Percentiles rank a stretch among this genome's conserved stretches.
Evolutionary conservation across 37 sponge, comb jelly and placozoan genomes (phyloP).

Genomic region (Amphimedon queenslandica): DNA sequence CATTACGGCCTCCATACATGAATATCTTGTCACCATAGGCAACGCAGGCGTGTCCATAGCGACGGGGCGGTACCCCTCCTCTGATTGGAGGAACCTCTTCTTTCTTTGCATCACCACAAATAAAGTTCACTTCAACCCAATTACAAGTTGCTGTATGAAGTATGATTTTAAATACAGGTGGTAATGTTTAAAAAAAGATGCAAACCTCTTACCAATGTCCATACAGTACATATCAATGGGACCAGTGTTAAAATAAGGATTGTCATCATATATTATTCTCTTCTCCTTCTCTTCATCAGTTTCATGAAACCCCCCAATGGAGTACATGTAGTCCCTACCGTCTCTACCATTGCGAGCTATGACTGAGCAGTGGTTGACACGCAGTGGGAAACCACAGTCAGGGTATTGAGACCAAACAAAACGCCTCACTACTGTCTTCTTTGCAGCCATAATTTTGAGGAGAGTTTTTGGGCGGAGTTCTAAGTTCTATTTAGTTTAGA

Average conservation of each 20-base stretch:
- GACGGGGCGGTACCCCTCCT: constrained; percentile 30
- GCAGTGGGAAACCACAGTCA: constrained; percentile 59
- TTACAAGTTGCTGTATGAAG: neutral
- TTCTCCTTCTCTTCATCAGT: constrained; percentile 27
- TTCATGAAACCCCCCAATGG: constrained; percentile 77
- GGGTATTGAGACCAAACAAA: constrained; percentile 42
- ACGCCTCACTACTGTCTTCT: neutral
- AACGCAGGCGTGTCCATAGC: constrained; percentile 73
- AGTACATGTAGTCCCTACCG: constrained; percentile 31
- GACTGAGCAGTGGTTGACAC: constrained; percentile 62
- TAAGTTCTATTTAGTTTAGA: too few species aligned
- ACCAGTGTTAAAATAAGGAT: constrained; percentile 37
- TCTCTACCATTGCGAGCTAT: constrained; percentile 7
- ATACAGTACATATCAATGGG: constrained; percentile 58
- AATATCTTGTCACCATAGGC: constrained; percentile 47
- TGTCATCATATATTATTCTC: neutral
- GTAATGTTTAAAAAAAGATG: too few species aligned
- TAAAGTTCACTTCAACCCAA: constrained; percentile 1
- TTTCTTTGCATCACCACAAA: neutral
- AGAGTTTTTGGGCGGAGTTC: too few species aligned
- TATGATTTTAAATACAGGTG: neutral
- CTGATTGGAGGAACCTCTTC: neutral
- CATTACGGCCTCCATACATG: constrained; percentile 83
- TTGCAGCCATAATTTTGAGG: too few species aligned
- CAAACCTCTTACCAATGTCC: constrained; percentile 54